Percentiles rank a stretch among this genome's conserved stretches.
These are phyloP conservation scores for Poecilia velifera DNA, from an alignment of 2,797 vertebrate species.

Conservation along the genomic window DNA sequence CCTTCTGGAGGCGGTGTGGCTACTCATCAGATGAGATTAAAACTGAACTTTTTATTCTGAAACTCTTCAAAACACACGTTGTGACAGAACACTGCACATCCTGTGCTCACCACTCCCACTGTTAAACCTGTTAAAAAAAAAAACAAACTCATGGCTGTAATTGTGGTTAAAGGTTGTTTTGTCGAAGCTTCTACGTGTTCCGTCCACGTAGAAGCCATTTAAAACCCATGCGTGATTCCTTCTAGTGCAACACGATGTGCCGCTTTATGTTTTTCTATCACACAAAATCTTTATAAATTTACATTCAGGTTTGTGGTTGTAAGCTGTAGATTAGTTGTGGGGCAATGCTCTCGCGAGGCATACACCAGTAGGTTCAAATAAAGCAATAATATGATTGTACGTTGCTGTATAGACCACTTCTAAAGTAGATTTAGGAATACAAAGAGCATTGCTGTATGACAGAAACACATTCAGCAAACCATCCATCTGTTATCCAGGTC, in stretches of 20 bases:
- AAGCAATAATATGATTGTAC: background rate
- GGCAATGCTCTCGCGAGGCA: background rate
- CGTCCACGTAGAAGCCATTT: background rate
- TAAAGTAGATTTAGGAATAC: conserved; percentile 23
- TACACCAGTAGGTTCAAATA: background rate
- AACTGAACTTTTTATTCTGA: background rate
- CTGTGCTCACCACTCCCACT: background rate
- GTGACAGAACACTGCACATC: background rate
- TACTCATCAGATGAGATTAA: background rate
- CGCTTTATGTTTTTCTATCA: background rate
- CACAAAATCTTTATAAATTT: background rate
- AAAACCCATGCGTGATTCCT: background rate
- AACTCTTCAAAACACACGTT: background rate
- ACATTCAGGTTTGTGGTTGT: background rate
- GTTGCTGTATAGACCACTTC: background rate
- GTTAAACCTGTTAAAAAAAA: background rate
- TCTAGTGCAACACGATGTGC: background rate
- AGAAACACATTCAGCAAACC: conserved; percentile 59
- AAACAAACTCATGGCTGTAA: background rate
- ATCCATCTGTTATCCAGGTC: background rate
- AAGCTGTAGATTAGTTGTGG: background rate
- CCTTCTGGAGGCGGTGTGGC: background rate
- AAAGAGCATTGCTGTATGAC: conserved; percentile 36
- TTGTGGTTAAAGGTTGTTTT: background rate
- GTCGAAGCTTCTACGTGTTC: too few relatives aligned